Evolutionary conservation across 2,113 vertebrate genomes (phyloP), one percentile per base, ranked within the genome.

Genomic region (Salvator merianae): DNA sequence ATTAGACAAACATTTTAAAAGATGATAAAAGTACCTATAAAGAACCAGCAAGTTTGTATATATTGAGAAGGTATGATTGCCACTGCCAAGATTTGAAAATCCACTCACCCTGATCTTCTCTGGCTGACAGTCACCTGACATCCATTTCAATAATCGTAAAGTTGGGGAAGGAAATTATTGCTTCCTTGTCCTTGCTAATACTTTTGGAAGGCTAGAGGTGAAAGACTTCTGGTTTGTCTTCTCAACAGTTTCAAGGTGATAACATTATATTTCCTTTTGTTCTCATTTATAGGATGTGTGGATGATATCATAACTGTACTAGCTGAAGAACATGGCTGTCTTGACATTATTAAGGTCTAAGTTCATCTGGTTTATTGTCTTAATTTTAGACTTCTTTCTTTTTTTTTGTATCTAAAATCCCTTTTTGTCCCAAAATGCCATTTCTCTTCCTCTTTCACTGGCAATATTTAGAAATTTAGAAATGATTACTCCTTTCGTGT

Each of bases 261-360:
- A 43, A 7, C 43, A 4, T 79, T 76, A 28, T 40, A 3, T 38
- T 59, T 83, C 53, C 36, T 84, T 7, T 77, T 91, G 40, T 88
- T 89, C 36, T 92, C 0, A 93, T 90, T 93, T 85, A 28, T 92
- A 99, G 99, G 97, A 83, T 99, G 97, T 55, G 96, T 99, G 86
- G 99, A 99, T 88, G 98, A 99, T 87, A 97, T 97, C 91, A 86
- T 99, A 86, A 97, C 96, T 47, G 98, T 99, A 72, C 91, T 99
- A 80, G 98, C 98, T 71, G 99, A 99, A 95, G 98, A 99, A 86
- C 98, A 99, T 69, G 98, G 98, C n/a, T 99, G 98, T 91, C 94
- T 98, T 89, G 98, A 98, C 82, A 91, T 93, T 73, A 95, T 99
- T 90, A 97, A 98, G 98, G 99, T 99, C 90, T 81, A 96, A 63